Evolutionary conservation across 2,797 vertebrate genomes (phyloP).

Genomic region (Mormyrus proboscirostris): DNA sequence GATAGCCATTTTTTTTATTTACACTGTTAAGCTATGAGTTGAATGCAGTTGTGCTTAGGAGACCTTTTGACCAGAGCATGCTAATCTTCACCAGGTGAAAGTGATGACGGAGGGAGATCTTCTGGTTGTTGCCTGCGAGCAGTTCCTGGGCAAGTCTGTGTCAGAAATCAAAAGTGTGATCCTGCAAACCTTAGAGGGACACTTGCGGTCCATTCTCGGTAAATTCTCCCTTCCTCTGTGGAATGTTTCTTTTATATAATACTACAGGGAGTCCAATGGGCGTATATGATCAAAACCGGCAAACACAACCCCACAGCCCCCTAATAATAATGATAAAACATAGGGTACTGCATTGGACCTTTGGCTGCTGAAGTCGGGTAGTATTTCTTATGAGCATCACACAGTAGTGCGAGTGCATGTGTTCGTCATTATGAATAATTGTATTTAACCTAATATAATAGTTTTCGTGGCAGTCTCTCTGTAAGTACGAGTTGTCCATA

Average conservation of each 20-base stretch:
- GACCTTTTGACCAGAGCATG: not conserved
- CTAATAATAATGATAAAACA: not conserved
- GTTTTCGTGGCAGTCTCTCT: not conserved
- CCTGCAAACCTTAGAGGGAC: slow-evolving; percentile 86
- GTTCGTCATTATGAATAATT: not conserved
- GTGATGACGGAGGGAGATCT: slow-evolving; percentile 86
- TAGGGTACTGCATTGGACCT: not conserved
- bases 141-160: slow-evolving; percentile 85
- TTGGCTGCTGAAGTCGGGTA: not conserved
- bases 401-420: not conserved
- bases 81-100: slow-evolving; percentile 71
- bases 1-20: not conserved
- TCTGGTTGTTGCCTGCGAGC: slow-evolving; percentile 83
- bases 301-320: not conserved
- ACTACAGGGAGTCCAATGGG: not conserved
- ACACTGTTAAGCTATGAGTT: not conserved
- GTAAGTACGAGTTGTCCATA: not conserved
- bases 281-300: not conserved
- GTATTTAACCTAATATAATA: not conserved
- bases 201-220: slow-evolving; percentile 92
- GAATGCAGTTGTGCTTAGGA: not conserved
- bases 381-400: not conserved
- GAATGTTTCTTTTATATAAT: not conserved
- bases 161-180: slow-evolving; percentile 83
- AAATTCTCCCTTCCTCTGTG: not conserved